Base-by-base conservation (phyloP, 2,888 invertebrate genomes). In the Netelia melanura region DNA sequence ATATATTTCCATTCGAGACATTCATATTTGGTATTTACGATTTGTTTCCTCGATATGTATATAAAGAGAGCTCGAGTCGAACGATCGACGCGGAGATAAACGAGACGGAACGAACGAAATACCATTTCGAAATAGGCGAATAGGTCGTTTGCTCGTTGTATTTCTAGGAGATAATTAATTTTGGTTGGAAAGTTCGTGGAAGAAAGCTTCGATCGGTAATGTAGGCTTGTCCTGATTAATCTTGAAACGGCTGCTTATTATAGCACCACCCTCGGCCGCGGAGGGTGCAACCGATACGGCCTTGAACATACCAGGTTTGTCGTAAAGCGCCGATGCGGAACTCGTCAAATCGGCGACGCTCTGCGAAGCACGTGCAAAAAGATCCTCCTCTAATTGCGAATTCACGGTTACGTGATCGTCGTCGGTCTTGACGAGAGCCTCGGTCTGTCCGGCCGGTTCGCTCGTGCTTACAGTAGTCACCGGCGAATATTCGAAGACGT, bases 211-310 rank as follows among this genome's bases (percentile, higher is more conserved):
- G 86, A 97, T 96, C 0, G 97, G 97, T 71, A 97, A 94, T 75
- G 97, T 97, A 0, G 97, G 97, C 91, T 97, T 97, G 87, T 97
- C 97, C 0, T 97, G 97, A 0, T 96, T 96, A 93, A 97, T 96
- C 25, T 96, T 96, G 88, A 97, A 96, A 89, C 96, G 96, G 89
- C 72, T 82, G 72, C 65, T 82, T 58, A 80, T 84, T 30, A 80
- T 62, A 8, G 76, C 54, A 52, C 30, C 23, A 17, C 65, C 30
- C 95, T 95, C 3, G 96, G 96, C 91, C 76, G 94, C 95, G 0
- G 94, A 94, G 0, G 95, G 94, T 0, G 84, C 25, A 38, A 82
- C 75, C 2, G 96, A 95, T 0, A 96, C 95, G 0, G 96, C 95
- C 92, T 96, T 97, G 91, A 96, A 96, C 94, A 96, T 94, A 2